Evolutionary conservation across 1,140 invertebrate species (phyloP), one percentile per base, ranked within the genome.

Genomic region (Penaeus indicus): DNA sequence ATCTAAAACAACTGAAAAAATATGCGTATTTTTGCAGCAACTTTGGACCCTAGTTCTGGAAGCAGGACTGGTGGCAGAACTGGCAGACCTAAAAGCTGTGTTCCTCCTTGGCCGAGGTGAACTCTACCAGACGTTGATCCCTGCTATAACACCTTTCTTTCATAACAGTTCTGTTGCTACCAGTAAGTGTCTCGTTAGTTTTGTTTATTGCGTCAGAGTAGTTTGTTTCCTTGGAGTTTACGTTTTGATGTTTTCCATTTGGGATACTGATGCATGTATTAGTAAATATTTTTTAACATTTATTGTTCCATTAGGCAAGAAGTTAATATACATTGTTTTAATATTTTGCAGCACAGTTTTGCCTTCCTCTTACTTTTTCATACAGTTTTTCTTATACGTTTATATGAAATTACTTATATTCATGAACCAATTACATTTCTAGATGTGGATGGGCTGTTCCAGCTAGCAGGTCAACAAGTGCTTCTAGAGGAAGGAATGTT

Each of bases 41-140:
- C 32, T 90, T 11, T 87, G 89, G 72, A 80, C 81, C 42, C 38
- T 87, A 47, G 86, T 84, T 47, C 79, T 90, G 89, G 89, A 85
- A 7, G 89, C 72, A 25, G 86, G 79, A 22, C 27, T 90, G 63
- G 82, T 90, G 77, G 61, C 67, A 72, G 89, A 78, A 61, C 38
- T 90, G 42, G 72, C 62, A 19, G 72, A 90, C 22, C 42, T 90
- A 11, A 90, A 90, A 42, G 79, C 89, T 22, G 81, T 90, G n/a
- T 84, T 84, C 54, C 81, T 90, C 42, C 83, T 90, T 25, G 89
- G 89, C 22, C 62, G 89, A 62, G 89, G 89, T 1, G 89, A 90
- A 63, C 83, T 90, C 8, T 90, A 69, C 81, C 89, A 90, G n/a
- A 72, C 89, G 7, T 85, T 90, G 0, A 69, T 90, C 25, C 77